A percentile compares a stretch with the other conserved stretches of the same genome.
Conservation (phyloP, 1,140 invertebrate genomes). For the Lasioglossum baleicum region DNA sequence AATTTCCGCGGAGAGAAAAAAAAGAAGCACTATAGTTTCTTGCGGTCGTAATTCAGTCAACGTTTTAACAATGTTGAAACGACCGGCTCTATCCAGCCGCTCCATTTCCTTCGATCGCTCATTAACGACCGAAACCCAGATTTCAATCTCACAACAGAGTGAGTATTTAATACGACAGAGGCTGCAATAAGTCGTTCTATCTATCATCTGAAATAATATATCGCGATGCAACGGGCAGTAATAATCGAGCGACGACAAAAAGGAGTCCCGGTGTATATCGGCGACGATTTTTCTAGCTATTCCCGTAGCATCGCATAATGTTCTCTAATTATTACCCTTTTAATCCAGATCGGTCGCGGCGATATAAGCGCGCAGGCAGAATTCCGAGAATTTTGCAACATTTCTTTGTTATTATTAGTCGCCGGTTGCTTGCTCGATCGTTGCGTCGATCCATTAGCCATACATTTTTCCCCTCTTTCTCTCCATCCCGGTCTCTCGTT, state of each 20-base stretch:
- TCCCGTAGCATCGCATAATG: conserved; percentile 15
- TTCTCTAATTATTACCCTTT: conserved; percentile 20
- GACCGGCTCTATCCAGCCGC: neutral
- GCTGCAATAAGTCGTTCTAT: neutral
- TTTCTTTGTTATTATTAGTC: neutral
- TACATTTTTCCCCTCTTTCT: neutral
- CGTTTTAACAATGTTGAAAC: neutral
- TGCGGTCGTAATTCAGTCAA: neutral
- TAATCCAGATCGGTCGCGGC: conserved; percentile 14
- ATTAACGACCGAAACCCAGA: neutral
- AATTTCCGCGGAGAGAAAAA: neutral
- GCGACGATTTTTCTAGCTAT: neutral
- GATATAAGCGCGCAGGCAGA: conserved; percentile 3
- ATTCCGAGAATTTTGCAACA: conserved; percentile 23
- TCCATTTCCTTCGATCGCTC: neutral
- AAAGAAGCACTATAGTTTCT: neutral
- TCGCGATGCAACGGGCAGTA: conserved; percentile 16
- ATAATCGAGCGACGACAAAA: neutral
- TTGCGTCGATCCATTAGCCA: neutral
- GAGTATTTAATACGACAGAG: neutral
- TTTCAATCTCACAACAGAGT: neutral
- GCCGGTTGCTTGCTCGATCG: neutral
- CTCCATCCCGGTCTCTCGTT: neutral
- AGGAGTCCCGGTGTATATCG: neutral
- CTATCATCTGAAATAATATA: conserved; percentile 2